phyloP scores from a whole-genome alignment of 2,888 invertebrate species.

The Rhagonycha fulva region DNA sequence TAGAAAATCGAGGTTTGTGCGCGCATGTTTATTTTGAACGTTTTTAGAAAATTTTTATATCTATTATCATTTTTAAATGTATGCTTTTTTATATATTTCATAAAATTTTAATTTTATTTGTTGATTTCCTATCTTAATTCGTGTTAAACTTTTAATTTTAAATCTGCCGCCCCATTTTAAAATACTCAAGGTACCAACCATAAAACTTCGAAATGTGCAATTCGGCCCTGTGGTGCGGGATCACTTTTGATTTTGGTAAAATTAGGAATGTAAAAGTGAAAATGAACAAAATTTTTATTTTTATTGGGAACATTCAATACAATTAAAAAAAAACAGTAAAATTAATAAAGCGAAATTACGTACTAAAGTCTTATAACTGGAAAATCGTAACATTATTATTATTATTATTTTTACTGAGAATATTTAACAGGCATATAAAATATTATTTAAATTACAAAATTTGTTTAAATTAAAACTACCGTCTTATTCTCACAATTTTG shows the following conservation, averaged over 20 bases:
- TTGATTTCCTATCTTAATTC: too few relatives aligned
- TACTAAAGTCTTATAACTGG: background rate
- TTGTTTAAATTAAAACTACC: background rate
- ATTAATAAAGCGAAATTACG: background rate
- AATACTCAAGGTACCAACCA: too few relatives aligned
- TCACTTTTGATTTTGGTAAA: background rate
- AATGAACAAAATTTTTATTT: background rate
- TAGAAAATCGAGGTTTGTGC: background rate
- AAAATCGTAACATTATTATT: background rate
- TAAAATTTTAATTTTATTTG: background rate
- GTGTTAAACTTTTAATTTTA: too few relatives aligned
- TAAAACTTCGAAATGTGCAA: too few relatives aligned
- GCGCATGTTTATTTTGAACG: background rate
- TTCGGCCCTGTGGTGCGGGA: too few relatives aligned
- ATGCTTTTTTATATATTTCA: background rate
- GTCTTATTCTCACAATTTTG: conserved; percentile 14
- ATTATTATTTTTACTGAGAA: background rate
- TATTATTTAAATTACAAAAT: background rate
- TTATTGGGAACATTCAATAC: background rate
- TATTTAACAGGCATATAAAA: background rate
- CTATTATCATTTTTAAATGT: background rate
- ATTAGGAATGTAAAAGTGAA: background rate
- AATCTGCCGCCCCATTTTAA: too few relatives aligned
- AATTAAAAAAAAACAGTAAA: background rate
- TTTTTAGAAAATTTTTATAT: background rate